Base-by-base conservation (phyloP, 2,888 invertebrate species). In the Standfussiana lucernea region DNA sequence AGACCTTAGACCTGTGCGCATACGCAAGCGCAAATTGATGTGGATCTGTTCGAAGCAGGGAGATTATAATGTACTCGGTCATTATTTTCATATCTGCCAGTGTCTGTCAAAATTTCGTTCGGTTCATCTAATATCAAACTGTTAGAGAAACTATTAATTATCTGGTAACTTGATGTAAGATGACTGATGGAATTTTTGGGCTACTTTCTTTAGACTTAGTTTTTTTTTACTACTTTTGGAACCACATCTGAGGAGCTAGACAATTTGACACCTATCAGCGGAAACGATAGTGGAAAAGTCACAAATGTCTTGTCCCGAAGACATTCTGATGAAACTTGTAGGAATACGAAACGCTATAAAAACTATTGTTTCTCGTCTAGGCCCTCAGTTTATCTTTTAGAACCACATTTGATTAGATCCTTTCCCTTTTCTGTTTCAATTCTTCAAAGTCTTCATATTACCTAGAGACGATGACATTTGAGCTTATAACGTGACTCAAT, bases 1-100 rank as follows among this genome's bases (percentile, higher is more conserved):
- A 80, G 90, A 90, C 92, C 91, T 90, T 84, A 77, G 87, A 90
- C 87, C 90, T 87, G 42, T 77, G 73, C 74, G 77, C 80, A 75
- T 77, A 76, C 85, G 84, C 82, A 77, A 79, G 77, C 85, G 83
- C 82, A 86, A 85, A 84, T 82, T 80, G 80, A 86, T 88, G 81
- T 77, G 75, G 79, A 86, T 84, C 69, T 76, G 72, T 45, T 70
- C 72, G 59, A 50, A 80, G 74, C n/a, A 80, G 15, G 56, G 64
- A 88, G 81, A 84, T 87, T 86, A 89, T 83, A 81, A 80, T 77
- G 62, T 74, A 77, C 78, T 81, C 68, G 50, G 80, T 89, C 80
- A 84, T 88, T 81, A 86, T 86, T 86, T 86, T 81, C 72, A 75
- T 65, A 45, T 85, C 73, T 72, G 66, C 32, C 66, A 65, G 40